A percentile compares a stretch with the other conserved stretches of the same genome.
Conservation (phyloP, 2,888 invertebrate genomes). For the Anarsia innoxiella region DNA sequence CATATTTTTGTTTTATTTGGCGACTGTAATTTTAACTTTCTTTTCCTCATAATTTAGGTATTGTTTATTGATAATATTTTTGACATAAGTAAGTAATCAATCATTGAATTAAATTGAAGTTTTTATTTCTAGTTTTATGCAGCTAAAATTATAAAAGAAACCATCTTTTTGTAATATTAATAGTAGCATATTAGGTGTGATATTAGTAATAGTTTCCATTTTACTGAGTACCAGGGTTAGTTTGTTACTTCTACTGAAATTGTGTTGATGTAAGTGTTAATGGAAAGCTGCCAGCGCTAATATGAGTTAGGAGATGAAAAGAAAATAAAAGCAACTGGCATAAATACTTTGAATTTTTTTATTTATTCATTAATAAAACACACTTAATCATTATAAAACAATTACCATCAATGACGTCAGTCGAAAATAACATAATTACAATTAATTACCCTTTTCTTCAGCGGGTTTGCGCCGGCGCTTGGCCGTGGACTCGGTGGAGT, state of each 20-base stretch:
- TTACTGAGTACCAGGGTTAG: no score
- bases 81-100: background rate
- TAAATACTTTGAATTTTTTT: slow-evolving; percentile 58
- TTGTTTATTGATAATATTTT: background rate
- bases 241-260: no score
- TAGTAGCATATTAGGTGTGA: no score
- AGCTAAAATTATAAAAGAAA: no score
- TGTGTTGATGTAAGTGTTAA: no score
- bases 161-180: no score
- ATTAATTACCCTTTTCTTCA: slow-evolving; percentile 68
- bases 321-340: slow-evolving; percentile 52
- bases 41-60: background rate
- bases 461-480: slow-evolving; percentile 56
- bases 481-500: slow-evolving; percentile 43
- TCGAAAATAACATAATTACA: slow-evolving; percentile 27
- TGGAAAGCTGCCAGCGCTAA: background rate
- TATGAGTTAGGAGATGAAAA: background rate
- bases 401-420: slow-evolving; percentile 8
- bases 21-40: background rate
- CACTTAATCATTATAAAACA: slow-evolving; percentile 53
- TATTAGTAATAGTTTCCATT: no score
- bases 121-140: no score
- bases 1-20: background rate
- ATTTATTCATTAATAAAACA: slow-evolving; percentile 56
- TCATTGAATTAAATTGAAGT: no score